phyloP scores from a whole-genome alignment of 2,888 invertebrate genomes.

The Acleris sparsana region DNA sequence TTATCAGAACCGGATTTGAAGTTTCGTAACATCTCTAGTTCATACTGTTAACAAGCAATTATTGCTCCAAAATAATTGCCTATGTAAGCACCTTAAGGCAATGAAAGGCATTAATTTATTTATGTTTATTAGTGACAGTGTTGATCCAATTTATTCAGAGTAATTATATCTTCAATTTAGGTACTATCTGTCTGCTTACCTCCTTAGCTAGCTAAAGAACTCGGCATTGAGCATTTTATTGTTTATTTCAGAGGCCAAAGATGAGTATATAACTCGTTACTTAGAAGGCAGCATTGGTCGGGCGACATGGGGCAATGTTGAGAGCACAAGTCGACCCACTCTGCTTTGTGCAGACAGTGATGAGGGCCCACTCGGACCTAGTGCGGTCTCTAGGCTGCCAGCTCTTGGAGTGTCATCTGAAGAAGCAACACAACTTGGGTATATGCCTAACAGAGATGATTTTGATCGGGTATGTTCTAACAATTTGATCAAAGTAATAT shows the following conservation, averaged over 20 bases:
- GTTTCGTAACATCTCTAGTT: no score
- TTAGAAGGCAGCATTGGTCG: constrained; percentile 95
- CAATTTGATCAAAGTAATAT: no score
- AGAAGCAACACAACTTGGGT: constrained; percentile 94
- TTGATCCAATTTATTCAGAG: no score
- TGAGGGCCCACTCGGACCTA: constrained; percentile 90
- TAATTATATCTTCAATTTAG: no score
- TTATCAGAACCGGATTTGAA: no score
- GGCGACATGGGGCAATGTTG: constrained; percentile 91
- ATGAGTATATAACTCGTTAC: constrained; percentile 94
- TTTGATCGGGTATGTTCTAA: constrained; percentile 91
- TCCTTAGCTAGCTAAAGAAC: no score
- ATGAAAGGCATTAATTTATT: no score
- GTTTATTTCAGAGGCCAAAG: constrained; percentile 89
- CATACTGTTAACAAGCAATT: no score
- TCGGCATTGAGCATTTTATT: constrained; percentile 15
- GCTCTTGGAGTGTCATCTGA: constrained; percentile 91
- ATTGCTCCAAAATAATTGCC: no score
- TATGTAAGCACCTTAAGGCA: no score
- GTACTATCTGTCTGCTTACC: no score
- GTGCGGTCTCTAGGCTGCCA: constrained; percentile 87
- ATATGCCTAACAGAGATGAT: constrained; percentile 97
- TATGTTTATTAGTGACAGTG: no score
- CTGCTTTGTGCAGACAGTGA: constrained; percentile 90
- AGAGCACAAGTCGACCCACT: constrained; percentile 87